Evolutionary conservation across 2,797 vertebrate genomes (phyloP).

Genomic region (Poeciliopsis turneri): DNA sequence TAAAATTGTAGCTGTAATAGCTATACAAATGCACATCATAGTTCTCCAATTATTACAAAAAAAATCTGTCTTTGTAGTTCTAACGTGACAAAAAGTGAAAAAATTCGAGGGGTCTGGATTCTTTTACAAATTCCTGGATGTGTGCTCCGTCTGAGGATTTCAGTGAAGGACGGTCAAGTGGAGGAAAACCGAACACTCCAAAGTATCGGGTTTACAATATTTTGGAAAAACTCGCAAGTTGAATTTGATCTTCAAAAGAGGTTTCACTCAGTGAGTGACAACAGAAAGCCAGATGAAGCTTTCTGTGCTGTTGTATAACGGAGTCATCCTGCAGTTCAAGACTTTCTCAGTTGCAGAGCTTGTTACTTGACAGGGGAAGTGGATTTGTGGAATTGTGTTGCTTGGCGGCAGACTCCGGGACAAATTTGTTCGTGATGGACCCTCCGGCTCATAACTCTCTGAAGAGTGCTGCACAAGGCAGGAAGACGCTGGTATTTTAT

Average conservation of each 20-base stretch:
- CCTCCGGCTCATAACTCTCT: constrained; percentile 45
- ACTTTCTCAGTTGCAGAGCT: constrained; percentile 57
- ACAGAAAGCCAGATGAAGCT: constrained; percentile 30
- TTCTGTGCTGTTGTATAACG: constrained; percentile 53
- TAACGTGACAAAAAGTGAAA: not conserved
- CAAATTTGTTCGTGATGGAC: constrained; percentile 68
- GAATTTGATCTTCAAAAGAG: constrained; percentile 32
- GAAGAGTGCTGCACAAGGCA: constrained; percentile 50
- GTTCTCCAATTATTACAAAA: not conserved
- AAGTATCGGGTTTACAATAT: constrained; percentile 32
- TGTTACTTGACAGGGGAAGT: constrained; percentile 58
- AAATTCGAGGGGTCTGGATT: not conserved
- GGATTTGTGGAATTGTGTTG: constrained; percentile 72
- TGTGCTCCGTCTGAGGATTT: constrained; percentile 18
- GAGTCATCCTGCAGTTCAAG: constrained; percentile 42
- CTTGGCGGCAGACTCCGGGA: constrained; percentile 62
- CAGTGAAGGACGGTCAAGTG: constrained; percentile 1
- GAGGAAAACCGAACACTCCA: constrained; percentile 30
- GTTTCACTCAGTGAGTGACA: constrained; percentile 28
- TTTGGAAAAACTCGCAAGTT: constrained; percentile 30
- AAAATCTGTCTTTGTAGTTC: not conserved
- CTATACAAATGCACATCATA: not conserved
- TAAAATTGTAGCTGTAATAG: not conserved
- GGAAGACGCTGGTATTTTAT: constrained; percentile 42
- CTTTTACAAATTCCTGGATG: not conserved